Base-by-base conservation (phyloP, 2,113 vertebrate genomes). In the Pelobates fuscus region DNA sequence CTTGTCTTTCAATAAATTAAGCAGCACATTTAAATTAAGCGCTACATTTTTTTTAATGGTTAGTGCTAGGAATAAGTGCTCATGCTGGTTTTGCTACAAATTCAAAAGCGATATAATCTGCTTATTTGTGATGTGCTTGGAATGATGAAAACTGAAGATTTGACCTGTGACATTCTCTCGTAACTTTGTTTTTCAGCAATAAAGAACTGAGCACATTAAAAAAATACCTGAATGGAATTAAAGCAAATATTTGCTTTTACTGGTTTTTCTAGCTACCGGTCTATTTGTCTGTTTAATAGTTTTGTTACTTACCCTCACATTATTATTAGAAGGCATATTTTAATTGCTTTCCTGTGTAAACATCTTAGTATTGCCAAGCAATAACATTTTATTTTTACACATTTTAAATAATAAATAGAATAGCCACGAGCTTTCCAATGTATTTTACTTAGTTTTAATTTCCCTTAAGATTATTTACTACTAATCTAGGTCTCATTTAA, bases 401-500 rank as follows among this genome's bases (percentile, higher is more conserved):
- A 2, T 29, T 32, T 41, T 63, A 20, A 63, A 63, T 32, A 37
- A 63, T 63, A 63, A 63, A 63, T 63, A 6, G 29, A 63, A 63
- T 63, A 20, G 18, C 27, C n/a, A 63, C 29, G 20, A 63, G 60
- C 27, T 6, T n/a, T 14, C 27, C 37, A 63, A 63, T 63, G 60
- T n/a, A 63, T 37, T 32, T 61, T 29, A 30, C 12, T 30, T 61
- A 14, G 11, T 63, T 63, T n/a, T n/a, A 37, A 26, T 37, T 37
- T 41, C 30, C 29, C 12, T 32, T 11, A 11, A 7, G 30, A 63
- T n/a, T 37, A 63, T 37, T 37, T 63, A 15, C 60, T 37, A 32
- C 20, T 30, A 63, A 37, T 63, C 18, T 63, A 37, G 17, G 32
- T n/a, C 30, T 63, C 11, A 37, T 63, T 37, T 41, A 63, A 63